phyloP scores from a whole-genome alignment of 2,113 vertebrate species.

The Dendrocopos noguchii region DNA sequence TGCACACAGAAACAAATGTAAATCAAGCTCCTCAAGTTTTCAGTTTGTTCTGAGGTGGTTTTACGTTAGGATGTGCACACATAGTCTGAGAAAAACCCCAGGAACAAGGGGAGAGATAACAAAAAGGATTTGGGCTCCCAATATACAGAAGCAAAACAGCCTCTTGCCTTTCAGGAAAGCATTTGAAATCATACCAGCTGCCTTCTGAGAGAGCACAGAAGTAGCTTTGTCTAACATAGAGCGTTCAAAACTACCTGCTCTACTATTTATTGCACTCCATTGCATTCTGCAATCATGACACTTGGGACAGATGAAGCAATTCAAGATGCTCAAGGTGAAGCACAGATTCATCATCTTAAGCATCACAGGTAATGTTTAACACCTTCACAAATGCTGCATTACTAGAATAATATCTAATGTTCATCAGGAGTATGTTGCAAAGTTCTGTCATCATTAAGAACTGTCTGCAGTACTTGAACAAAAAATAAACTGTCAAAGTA shows the following conservation, averaged over 20 bases:
- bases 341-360: neutral
- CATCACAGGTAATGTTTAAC: neutral
- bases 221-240: neutral
- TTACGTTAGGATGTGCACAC: neutral
- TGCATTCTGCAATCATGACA: neutral
- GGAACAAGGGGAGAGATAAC: rapidly evolving
- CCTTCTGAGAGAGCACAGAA: neutral
- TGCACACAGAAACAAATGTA: neutral
- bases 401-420: neutral
- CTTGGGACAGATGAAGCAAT: neutral
- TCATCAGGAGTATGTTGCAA: neutral
- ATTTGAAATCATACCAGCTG: neutral
- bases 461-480: neutral
- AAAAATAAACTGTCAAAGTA: conserved; percentile 25
- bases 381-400: neutral
- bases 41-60: neutral
- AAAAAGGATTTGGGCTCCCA: neutral
- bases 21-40: neutral
- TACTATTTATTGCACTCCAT: neutral
- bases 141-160: neutral
- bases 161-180: neutral
- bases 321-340: neutral
- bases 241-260: neutral
- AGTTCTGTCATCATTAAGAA: neutral
- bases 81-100: neutral